Evolutionary conservation across 2,797 vertebrate species (phyloP), one percentile per base, ranked within the genome.

Genomic region (Hipposideros larvatus): DNA sequence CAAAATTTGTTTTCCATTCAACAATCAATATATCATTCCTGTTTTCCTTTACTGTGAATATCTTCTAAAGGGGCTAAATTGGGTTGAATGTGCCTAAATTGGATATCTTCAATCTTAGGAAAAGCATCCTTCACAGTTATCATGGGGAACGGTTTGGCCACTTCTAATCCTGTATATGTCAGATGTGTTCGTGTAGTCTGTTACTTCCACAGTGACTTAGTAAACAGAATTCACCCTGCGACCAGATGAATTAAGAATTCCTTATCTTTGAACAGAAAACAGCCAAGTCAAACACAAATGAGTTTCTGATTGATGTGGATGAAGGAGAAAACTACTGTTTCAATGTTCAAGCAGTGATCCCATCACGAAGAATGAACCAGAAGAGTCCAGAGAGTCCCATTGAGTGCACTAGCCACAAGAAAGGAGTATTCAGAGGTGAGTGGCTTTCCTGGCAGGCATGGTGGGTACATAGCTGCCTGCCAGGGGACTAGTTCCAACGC

Each of bases 281-380:
- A 1, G 4, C 41, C 55, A 77, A 2, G 8, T 99, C 98, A 21
- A 53, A 95, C 79, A 98, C 90, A 46, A 98, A 97, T 24, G 22
- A 13, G 43, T 98, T 99, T 75, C 97, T 98, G 89, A 2, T 99
- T 87, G 95, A 68, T 0, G 88, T 99, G 97, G 99, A 99, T 61
- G 96, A 57, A 79, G 99, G 98, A 1, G 97, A 98, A 90, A 99
- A 98, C 97, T 99, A 99, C 96, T 99, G 99, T 97, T 99, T 99
- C 98, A 98, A 11, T 2, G 95, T 99, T 0, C 99, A 99, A 94
- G 99, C 98, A 53, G 96, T 59, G 82, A 95, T 99, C 90, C 96
- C 98, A 2, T 98, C 98, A 74, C 99, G 99, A 48, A 74, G 3
- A 4, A 37, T n/a, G 34, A 99, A 99, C 77, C 99, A 98, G 37